These are phyloP conservation scores for Chionis minor DNA, from an alignment of 2,113 vertebrate species.

Conservation along the genomic window DNA sequence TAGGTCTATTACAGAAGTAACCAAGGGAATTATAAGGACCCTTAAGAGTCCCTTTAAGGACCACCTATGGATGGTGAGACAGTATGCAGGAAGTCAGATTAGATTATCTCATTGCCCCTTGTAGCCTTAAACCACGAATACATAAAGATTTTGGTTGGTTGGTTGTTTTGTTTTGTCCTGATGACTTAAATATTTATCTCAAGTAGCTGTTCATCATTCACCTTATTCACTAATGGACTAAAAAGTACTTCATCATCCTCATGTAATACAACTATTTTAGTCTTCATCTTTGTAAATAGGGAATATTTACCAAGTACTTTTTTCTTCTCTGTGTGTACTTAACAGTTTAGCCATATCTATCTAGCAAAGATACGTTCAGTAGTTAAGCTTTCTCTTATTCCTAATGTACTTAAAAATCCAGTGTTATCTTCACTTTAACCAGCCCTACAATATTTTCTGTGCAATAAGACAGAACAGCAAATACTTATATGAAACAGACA, in stretches of 20 bases:
- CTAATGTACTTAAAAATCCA: neutral
- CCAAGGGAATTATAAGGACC: neutral
- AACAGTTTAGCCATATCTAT: neutral
- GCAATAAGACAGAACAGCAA: neutral
- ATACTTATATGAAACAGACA: neutral
- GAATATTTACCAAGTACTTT: neutral
- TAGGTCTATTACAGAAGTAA: neutral
- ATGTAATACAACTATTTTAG: neutral
- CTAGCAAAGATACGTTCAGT: neutral
- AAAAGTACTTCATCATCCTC: neutral
- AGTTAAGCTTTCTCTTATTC: neutral
- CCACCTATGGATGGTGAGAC: neutral
- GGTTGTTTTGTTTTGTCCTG: neutral
- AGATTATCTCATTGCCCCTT: neutral
- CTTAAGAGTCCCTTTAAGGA: too few relatives aligned
- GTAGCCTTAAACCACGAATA: neutral
- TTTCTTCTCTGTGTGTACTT: neutral
- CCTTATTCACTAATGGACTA: neutral
- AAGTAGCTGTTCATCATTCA: neutral
- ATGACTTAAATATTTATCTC: neutral
- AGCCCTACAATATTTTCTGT: neutral
- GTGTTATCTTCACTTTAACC: neutral
- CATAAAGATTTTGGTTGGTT: neutral
- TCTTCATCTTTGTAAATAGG: neutral
- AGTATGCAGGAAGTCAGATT: neutral